phyloP scores from a whole-genome alignment of 2,797 vertebrate species.

The Scyliorhinus canicula region DNA sequence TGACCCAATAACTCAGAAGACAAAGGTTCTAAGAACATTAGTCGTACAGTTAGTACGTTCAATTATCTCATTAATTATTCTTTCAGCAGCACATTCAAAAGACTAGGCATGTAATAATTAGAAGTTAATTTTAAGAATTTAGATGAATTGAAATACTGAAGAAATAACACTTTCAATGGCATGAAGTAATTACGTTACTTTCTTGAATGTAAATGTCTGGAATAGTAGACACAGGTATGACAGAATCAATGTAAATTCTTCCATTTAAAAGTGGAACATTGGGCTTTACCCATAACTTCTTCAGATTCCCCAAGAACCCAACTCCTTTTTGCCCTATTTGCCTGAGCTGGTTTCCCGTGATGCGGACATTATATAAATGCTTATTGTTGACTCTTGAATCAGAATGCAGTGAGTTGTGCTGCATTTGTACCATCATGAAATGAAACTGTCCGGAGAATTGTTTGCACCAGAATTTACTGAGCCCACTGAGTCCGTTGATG shows the following conservation, averaged over 20 bases:
- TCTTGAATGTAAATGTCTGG: neutral
- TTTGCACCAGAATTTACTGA: conserved; percentile 11
- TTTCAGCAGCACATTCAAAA: neutral
- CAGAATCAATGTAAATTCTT: neutral
- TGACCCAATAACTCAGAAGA: neutral
- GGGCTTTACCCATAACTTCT: neutral
- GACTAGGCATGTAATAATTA: neutral
- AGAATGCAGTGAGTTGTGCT: neutral
- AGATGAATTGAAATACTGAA: neutral
- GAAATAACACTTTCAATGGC: no score
- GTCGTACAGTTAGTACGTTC: neutral
- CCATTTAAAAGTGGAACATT: neutral
- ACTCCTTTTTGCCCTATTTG: neutral
- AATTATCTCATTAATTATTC: neutral
- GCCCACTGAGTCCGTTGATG: neutral
- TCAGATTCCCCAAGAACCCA: neutral
- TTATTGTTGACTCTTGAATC: neutral
- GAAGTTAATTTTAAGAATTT: neutral
- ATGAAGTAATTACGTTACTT: neutral
- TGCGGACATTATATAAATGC: neutral
- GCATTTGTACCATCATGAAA: neutral
- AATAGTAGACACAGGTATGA: neutral
- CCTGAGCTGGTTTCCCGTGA: neutral
- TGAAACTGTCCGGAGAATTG: neutral
- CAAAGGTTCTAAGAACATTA: neutral